A percentile compares a stretch with the other conserved stretches of the same genome.
These are phyloP conservation scores for Porites evermanni DNA, from an alignment of 92 coral and sea anemone species.

Conservation along the genomic window DNA sequence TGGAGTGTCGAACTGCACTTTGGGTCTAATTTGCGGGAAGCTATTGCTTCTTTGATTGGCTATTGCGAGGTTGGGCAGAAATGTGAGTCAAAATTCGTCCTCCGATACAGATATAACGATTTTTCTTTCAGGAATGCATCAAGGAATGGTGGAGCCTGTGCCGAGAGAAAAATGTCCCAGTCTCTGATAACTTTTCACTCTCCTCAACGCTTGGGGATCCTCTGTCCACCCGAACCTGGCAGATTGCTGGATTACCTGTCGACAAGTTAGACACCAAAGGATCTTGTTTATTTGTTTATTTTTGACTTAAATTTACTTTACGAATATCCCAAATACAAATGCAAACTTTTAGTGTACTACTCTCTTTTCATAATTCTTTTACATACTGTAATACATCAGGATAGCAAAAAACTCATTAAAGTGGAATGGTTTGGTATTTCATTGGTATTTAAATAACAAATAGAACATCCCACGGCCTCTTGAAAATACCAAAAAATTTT, in stretches of 20 bases:
- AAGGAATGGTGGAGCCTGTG: slow-evolving; percentile 94
- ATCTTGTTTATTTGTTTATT: not conserved
- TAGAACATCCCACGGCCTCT: no score
- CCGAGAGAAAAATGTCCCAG: slow-evolving; percentile 85
- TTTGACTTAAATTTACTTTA: not conserved
- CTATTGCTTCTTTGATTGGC: no score
- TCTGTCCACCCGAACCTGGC: slow-evolving; percentile 92
- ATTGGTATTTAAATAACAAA: no score
- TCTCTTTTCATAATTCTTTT: no score
- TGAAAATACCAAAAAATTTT: no score
- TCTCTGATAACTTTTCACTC: slow-evolving; percentile 90
- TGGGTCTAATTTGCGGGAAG: no score
- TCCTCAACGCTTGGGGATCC: slow-evolving; percentile 95
- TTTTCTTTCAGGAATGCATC: slow-evolving; percentile 74
- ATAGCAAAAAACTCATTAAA: no score
- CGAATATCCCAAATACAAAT: no score
- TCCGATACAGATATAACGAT: not conserved
- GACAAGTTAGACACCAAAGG: slow-evolving; percentile 74
- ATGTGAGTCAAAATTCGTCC: not conserved
- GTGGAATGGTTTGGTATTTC: no score
- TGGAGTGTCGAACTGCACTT: no score
- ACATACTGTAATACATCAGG: no score
- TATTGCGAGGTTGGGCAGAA: not conserved
- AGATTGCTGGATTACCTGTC: slow-evolving; percentile 96
- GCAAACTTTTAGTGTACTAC: no score